Base-by-base conservation (phyloP, 2,888 invertebrate species). In the Phymatocera aterrima region DNA sequence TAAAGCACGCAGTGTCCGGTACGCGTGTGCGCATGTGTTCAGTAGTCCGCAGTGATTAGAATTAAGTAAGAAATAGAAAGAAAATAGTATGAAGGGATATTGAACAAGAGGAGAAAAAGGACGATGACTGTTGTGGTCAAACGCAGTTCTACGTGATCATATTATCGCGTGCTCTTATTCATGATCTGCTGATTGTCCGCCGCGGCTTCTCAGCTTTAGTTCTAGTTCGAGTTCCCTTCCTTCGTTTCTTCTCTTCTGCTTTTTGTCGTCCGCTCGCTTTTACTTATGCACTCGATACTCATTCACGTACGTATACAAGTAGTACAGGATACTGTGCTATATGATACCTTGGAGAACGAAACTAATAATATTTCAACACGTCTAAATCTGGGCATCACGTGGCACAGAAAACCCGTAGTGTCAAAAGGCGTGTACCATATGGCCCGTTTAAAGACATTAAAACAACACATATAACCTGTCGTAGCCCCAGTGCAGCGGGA, bases 121-220 rank as follows among this genome's bases (percentile, higher is more conserved):
- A 4, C 37, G 61, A 60, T 31, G 18, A 37, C 18, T 37, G 72
- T 72, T 72, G 72, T 54, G 72, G 72, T 72, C 51, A 12, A n/a
- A 54, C 68, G n/a, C 28, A 15, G 6, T 54, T 21, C 21, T 72
- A 72, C 54, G 72, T 72, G 72, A 72, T 72, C 72, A 51, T 6
- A 54, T 72, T 51, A 72, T 72, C 54, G 48, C 72, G 72, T 51
- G 72, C 72, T n/a, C 37, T n/a, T 21, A 64, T 68, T 28, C 28
- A 24, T 24, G 8, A 28, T 15, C 24, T 3, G 21, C 28, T 28
- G 40, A 46, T 31, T 24, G 24, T 28, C 46, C 43, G 21, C 21
- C 12, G 21, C 37, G 34, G 64, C 34, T 64, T 64, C 34, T n/a
- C n/a, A n/a, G n/a, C n/a, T n/a, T n/a, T n/a, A n/a, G n/a, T n/a